Conservation (phyloP, 2,888 invertebrate species). For the Cheilosia pagana region DNA sequence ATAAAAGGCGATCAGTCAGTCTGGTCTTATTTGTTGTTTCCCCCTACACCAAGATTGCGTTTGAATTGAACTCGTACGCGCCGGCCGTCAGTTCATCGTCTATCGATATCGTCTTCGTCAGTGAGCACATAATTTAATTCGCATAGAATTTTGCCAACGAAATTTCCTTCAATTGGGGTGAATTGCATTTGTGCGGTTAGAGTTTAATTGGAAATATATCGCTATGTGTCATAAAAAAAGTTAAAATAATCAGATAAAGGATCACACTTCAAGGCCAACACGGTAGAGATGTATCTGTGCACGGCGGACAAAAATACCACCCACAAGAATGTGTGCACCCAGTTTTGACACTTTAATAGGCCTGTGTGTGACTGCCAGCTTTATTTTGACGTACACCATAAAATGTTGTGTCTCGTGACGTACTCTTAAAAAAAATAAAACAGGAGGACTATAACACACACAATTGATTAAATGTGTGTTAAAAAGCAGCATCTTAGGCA, state of each 20-base stretch:
- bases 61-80: conserved; percentile 31
- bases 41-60: neutral
- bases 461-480: conserved; percentile 18
- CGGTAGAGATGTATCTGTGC: too few species aligned
- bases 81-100: conserved; percentile 28
- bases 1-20: conserved; percentile 19
- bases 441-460: conserved; percentile 22
- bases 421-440: conserved; percentile 14
- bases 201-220: conserved; percentile 12
- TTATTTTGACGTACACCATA: neutral
- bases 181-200: conserved; percentile 35
- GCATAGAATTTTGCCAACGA: conserved; percentile 39
- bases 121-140: conserved; percentile 43
- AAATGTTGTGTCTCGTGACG: conserved; percentile 26
- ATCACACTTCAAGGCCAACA: neutral
- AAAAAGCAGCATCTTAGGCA: conserved; percentile 16
- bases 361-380: neutral
- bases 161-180: conserved; percentile 39
- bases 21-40: neutral
- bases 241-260: too few species aligned
- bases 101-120: conserved; percentile 24
- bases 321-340: neutral
- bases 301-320: neutral
- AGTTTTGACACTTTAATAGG: neutral
- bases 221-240: too few species aligned